Evolutionary conservation across 2,888 invertebrate genomes (phyloP), one percentile per base, ranked within the genome.

Genomic region (Agonopterix heracliana): DNA sequence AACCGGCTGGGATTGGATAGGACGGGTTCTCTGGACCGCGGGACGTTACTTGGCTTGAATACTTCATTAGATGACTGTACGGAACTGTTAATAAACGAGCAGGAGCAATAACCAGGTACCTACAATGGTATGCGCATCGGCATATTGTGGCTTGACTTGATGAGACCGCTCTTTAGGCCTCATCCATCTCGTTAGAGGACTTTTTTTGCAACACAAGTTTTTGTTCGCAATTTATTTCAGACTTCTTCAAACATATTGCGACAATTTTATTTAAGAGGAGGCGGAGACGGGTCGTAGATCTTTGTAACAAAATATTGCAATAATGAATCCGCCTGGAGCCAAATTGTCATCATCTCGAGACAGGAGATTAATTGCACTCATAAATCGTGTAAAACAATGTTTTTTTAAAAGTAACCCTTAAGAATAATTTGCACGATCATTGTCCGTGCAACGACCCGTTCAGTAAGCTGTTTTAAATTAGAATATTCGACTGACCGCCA

Each of bases 51-150:
- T n/a, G 57, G 40, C 45, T 7, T 82, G 78, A 84, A 85, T 84
- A 80, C 81, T 84, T 85, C 81, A 86, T 86, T 81, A 86, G 80
- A 76, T 85, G 85, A 85, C 80, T 80, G 59, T 68, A 74, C 82
- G 67, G 60, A 74, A 76, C 63, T 65, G 65, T 62, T 76, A 74
- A 79, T 78, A 75, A 75, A 69, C 60, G 64, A 57, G 59, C 56
- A 60, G 60, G 63, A 68, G 71, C 72, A 69, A 71, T 65, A 72
- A 68, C 65, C 63, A 57, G 53, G 51, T 61, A 75, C n/a, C n/a
- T n/a, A n/a, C 70, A 76, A 77, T 65, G 65, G 69, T 68, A 68
- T 65, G 73, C 73, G 64, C 61, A 67, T 72, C 59, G 52, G 42
- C 48, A 34, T 45, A 41, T 46, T 46, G 46, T 49, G 41, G 49